A percentile compares a stretch with the other conserved stretches of the same genome.
These are phyloP conservation scores for Macaria liturata DNA, from an alignment of 2,888 invertebrate genomes.

Conservation along the genomic window DNA sequence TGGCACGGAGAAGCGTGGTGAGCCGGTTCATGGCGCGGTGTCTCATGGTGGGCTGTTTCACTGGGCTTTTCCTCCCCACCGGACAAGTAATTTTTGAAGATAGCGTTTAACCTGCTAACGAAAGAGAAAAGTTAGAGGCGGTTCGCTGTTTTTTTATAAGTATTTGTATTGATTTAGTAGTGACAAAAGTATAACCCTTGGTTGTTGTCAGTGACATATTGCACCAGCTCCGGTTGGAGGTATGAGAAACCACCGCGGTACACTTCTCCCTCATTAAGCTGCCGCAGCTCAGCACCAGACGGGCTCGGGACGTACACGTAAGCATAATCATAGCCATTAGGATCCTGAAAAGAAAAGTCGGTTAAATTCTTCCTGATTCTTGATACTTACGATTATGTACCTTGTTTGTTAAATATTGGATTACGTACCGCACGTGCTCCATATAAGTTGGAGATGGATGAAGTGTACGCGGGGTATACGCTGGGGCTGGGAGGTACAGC, in stretches of 20 bases:
- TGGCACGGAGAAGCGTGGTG: conserved; percentile 37
- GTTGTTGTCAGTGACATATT: conserved; percentile 79
- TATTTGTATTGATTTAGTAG: conserved; percentile 15
- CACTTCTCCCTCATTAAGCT: conserved; percentile 77
- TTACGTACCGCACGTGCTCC: conserved; percentile 23
- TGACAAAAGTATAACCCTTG: conserved; percentile 61
- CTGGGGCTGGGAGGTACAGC: conserved; percentile 47
- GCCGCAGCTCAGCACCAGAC: conserved; percentile 80
- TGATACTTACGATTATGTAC: too few species aligned
- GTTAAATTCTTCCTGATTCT: too few species aligned
- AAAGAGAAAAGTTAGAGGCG: conserved; percentile 16
- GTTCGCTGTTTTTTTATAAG: conserved; percentile 8
- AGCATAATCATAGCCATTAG: conserved; percentile 68
- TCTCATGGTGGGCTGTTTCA: conserved; percentile 9
- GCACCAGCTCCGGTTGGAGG: conserved; percentile 78
- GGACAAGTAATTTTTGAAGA: conserved; percentile 66
- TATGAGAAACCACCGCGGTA: conserved; percentile 81
- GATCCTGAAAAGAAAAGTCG: conserved; percentile 43
- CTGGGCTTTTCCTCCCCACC: conserved; percentile 30
- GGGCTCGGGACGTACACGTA: conserved; percentile 75
- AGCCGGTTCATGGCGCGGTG: conserved; percentile 6
- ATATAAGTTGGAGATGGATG: conserved; percentile 48
- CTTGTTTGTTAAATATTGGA: too few species aligned
- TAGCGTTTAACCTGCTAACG: conserved; percentile 64
- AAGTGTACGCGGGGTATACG: conserved; percentile 47